Conservation (phyloP, 2,797 vertebrate species). For the Podarcis lilfordi region DNA sequence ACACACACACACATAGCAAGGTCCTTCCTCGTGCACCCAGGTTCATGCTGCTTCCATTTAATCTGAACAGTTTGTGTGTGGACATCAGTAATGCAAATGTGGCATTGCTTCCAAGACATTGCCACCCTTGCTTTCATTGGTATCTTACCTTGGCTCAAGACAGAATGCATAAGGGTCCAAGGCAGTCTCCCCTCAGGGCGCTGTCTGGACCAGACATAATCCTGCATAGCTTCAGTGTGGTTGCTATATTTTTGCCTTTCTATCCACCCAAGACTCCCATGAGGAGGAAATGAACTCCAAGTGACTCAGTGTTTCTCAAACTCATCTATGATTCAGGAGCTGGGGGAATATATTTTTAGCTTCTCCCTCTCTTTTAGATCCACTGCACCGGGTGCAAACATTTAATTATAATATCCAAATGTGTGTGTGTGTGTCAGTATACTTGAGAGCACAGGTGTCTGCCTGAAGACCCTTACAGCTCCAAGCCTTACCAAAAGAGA, state of each 20-base stretch:
- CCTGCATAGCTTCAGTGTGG: neutral
- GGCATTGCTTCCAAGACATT: neutral
- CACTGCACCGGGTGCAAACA: slow-evolving; percentile 41
- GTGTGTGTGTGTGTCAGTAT: neutral
- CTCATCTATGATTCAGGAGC: slow-evolving; percentile 73
- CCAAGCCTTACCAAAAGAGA: neutral
- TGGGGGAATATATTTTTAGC: slow-evolving; percentile 67
- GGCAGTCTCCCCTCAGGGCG: neutral
- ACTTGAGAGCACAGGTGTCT: slow-evolving; percentile 20
- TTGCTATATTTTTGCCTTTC: neutral
- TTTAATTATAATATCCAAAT: slow-evolving; percentile 49
- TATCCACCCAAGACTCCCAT: slow-evolving; percentile 42
- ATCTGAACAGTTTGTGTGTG: neutral
- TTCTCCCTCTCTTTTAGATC: slow-evolving; percentile 56
- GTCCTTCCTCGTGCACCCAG: neutral
- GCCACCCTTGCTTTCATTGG: neutral
- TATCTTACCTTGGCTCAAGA: neutral
- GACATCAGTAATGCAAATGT: neutral
- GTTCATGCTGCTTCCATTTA: neutral
- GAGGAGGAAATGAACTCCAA: slow-evolving; percentile 73
- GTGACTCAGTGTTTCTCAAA: slow-evolving; percentile 72
- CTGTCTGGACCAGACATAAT: neutral
- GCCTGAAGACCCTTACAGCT: neutral
- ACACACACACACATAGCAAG: neutral
- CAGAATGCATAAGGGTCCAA: neutral